Conservation (phyloP, 2,888 invertebrate species). For the Cryptus viduatorius region DNA sequence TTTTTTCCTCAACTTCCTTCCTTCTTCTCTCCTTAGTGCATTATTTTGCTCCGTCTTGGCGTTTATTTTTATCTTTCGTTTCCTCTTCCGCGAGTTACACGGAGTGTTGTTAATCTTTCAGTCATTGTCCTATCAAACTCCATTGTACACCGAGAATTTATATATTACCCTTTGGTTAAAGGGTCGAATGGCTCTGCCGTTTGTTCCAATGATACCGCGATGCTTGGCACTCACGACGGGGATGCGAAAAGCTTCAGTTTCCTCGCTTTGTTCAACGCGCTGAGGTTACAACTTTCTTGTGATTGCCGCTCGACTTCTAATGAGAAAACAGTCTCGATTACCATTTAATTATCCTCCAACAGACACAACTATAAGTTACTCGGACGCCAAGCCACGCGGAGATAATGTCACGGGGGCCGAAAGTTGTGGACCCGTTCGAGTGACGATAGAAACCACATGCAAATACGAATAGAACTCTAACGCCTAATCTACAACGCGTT, state of each 20-base stretch:
- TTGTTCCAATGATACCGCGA: background rate
- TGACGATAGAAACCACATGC: conserved; percentile 13
- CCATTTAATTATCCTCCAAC: conserved; percentile 28
- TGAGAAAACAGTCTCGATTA: conserved; percentile 41
- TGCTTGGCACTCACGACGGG: background rate
- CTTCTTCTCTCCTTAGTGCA: conserved; percentile 29
- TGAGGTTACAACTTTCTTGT: background rate
- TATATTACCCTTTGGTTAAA: background rate
- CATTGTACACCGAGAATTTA: too few species aligned
- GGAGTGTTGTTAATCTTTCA: background rate
- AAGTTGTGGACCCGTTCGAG: conserved; percentile 7
- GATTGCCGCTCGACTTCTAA: background rate
- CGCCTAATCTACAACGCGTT: background rate
- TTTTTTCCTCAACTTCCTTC: background rate
- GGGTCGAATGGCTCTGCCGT: background rate
- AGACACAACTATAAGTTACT: background rate
- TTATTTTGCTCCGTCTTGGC: conserved; percentile 15
- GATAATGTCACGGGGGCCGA: conserved; percentile 13
- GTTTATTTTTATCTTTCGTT: background rate
- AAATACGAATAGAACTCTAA: background rate
- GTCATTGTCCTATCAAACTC: background rate
- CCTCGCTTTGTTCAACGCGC: background rate
- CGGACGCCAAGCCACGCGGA: background rate
- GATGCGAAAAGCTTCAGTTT: background rate
- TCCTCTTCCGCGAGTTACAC: conserved; percentile 20